Evolutionary conservation across 2,797 vertebrate genomes (phyloP), one percentile per base, ranked within the genome.

Genomic region (Hemitrygon akajei): DNA sequence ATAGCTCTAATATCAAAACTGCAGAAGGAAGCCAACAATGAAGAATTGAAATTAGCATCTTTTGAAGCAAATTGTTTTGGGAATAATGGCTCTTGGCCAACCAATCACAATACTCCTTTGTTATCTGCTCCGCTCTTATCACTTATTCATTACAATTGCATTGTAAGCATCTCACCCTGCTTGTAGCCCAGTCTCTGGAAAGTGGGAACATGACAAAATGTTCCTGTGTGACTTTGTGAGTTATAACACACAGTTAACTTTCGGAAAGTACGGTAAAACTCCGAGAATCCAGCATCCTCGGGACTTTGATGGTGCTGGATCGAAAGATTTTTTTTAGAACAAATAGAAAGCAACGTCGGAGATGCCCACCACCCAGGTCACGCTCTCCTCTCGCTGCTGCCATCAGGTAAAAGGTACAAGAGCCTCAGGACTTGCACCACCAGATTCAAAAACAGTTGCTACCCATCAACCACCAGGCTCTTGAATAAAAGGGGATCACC

Each of bases 11-110:
- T 89, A 37, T 66, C 60, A 89, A 89, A 60, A 69, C n/a, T 63
- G 34, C n/a, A 20, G 60, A 89, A 69, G n/a, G 37, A 89, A 89
- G 2, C 18, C 16, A 2, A 10, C 10, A n/a, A 18, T 69, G 12
- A 89, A 34, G 34, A 89, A 69, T 89, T 69, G 20, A 89, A 89
- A 89, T 89, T 18, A 89, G 60, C 34, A n/a, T 37, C 63, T 89
- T 66, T 89, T 69, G n/a, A 66, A 37, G 12, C n/a, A 89, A 66
- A 66, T 69, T 89, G 60, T 89, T 66, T 89, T 86, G 86, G 60
- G 30, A 63, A 66, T 66, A 89, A 9, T 34, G 56, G 58, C 58
- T 66, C 30, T 20, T n/a, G 56, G 9, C 47, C 82, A 84, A 60
- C 82, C 56, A 89, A 63, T 66, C 60, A 63, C 6, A 12, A 16